Conservation (phyloP, 2,113 vertebrate species). For the Heptranchias perlo region DNA sequence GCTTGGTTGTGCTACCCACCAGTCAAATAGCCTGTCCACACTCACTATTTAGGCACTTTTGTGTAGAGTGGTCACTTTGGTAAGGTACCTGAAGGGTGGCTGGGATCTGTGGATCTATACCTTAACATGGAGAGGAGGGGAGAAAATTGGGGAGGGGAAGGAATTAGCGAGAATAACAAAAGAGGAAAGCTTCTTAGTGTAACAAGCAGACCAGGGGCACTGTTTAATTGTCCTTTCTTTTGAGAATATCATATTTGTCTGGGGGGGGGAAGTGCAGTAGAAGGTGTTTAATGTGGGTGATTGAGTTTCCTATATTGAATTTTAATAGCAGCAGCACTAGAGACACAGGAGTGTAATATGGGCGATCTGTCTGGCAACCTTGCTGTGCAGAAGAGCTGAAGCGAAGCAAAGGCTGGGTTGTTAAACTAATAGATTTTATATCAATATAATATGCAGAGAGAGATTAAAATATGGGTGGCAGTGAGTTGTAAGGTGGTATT, state of each 20-base stretch:
- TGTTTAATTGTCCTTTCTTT: not conserved
- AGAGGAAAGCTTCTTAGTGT: not conserved
- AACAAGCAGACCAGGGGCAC: not conserved
- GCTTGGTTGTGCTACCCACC: not conserved
- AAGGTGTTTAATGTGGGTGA: not conserved
- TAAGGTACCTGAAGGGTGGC: not conserved
- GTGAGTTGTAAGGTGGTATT: not conserved
- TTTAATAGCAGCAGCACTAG: not conserved
- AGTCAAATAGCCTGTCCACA: not conserved
- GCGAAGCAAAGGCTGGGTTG: not conserved
- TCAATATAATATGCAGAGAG: not conserved
- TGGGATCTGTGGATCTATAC: not conserved
- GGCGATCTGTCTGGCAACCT: not conserved
- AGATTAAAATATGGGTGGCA: not conserved
- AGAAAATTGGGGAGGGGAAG: not conserved
- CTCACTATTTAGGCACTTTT: not conserved
- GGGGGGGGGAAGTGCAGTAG: not conserved
- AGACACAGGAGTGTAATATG: too few relatives aligned
- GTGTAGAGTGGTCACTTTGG: not conserved
- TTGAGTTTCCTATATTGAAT: not conserved
- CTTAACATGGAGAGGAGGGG: not conserved
- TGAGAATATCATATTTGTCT: not conserved
- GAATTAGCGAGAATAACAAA: not conserved
- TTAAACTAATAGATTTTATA: not conserved
- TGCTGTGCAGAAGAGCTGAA: not conserved